Evolutionary conservation across 2,113 vertebrate genomes (phyloP), one percentile per base, ranked within the genome.

Genomic region (Irena cyanogastra): DNA sequence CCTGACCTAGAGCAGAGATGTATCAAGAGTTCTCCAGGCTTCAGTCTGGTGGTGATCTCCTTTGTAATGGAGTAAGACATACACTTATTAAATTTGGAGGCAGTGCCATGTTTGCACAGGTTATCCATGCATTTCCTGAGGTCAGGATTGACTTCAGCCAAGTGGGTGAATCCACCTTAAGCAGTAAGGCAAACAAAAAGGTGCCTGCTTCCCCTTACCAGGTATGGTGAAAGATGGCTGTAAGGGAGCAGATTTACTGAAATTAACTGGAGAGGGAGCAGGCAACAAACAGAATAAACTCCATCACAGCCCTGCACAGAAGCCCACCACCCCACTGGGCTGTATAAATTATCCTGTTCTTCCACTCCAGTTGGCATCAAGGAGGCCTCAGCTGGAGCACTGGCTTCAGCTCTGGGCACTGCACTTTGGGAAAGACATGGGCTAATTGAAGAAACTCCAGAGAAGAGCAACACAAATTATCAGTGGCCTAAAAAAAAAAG

Each of bases 361-460:
- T 96, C 96, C 95, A 96, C 94, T 92, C 94, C 61, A 95, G 86
- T 90, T 95, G 96, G 91, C 94, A 94, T 89, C 93, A 94, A 93
- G 94, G 83, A 93, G 76, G 80, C 56, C 95, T 94, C 96, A 97
- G 96, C 96, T 97, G 96, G 95, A 95, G 86, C 68, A 78, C 27
- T 84, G 89, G 64, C 95, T 93, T 63, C 95, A 81, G 94, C 95
- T 97, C 80, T 92, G 94, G 95, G 95, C 96, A 11, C 49, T 95
- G 93, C 93, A 90, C 93, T 93, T 92, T 94, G 83, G 91, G 93
- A 89, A 93, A 71, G 94, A 89, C 56, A 26, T 44, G 44, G 93
- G 64, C 91, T 97, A 94, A 97, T 87, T 95, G 96, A 97, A 91
- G 86, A 89, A 96, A 87, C 56, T 97, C 83, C 60, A 75, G 86